phyloP scores from a whole-genome alignment of 2,888 invertebrate genomes.

The Azorinus chamasolen region DNA sequence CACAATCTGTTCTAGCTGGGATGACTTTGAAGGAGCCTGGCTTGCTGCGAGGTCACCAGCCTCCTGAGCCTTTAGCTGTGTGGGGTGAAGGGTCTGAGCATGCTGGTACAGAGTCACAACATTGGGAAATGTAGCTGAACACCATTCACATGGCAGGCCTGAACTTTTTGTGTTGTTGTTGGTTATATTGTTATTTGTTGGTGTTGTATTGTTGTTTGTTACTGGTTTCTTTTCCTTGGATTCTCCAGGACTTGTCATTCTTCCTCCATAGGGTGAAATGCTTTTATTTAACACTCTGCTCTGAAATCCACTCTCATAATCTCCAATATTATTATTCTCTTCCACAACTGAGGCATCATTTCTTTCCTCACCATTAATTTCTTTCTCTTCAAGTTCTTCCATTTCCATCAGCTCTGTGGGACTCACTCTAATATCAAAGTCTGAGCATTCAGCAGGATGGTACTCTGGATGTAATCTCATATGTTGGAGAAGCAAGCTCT shows the following conservation, averaged over 20 bases:
- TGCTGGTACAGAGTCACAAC: conserved; percentile 81
- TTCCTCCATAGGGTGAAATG: conserved; percentile 28
- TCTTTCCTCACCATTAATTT: conserved; percentile 45
- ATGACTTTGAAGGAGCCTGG: conserved; percentile 51
- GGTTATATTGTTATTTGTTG: conserved; percentile 37
- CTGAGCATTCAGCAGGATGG: conserved; percentile 73
- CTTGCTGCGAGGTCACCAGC: conserved; percentile 64
- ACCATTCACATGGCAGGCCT: conserved; percentile 81
- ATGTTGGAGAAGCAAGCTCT: conserved; percentile 77
- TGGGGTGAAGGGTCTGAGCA: conserved; percentile 77
- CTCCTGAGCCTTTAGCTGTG: conserved; percentile 78
- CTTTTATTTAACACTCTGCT: conserved; percentile 19
- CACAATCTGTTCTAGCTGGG: conserved; percentile 59
- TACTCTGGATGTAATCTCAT: conserved; percentile 78
- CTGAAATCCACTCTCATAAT: conserved; percentile 52
- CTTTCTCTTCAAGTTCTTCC: conserved; percentile 61
- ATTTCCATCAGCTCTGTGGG: conserved; percentile 55
- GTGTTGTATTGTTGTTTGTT: conserved; percentile 31
- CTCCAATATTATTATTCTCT: conserved; percentile 62
- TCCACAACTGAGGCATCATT: conserved; percentile 34
- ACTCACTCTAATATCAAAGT: conserved; percentile 56
- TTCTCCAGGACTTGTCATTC: conserved; percentile 15
- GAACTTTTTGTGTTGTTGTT: conserved; percentile 40
- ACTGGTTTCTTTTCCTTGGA: not conserved
- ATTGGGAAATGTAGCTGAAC: conserved; percentile 77